These are phyloP conservation scores for Tetragonula clypearis DNA, from an alignment of 1,140 invertebrate species.

Conservation along the genomic window DNA sequence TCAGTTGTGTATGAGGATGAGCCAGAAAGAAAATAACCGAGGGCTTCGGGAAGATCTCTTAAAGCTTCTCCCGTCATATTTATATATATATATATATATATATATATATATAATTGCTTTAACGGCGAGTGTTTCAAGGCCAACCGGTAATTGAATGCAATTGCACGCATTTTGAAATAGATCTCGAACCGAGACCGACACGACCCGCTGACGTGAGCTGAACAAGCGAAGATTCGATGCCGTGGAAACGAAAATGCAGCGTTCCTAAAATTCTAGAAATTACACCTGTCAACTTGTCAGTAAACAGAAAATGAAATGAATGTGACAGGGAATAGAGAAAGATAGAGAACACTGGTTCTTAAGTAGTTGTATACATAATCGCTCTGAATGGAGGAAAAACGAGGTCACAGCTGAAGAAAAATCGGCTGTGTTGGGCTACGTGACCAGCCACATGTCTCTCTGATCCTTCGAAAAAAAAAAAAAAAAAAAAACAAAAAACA, in stretches of 20 bases:
- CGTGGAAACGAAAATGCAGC: not conserved
- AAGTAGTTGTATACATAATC: not conserved
- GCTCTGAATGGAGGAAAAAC: not conserved
- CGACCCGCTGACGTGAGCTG: no score
- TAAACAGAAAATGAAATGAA: not conserved
- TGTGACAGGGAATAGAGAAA: not conserved
- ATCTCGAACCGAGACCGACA: not conserved
- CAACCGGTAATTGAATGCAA: slow-evolving; percentile 16
- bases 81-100: not conserved
- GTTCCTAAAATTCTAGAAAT: not conserved
- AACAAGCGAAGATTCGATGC: no score
- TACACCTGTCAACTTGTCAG: not conserved
- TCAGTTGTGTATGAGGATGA: not conserved
- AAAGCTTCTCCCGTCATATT: not conserved
- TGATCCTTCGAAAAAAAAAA: not conserved
- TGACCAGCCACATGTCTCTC: slow-evolving; percentile 12
- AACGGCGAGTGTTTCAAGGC: slow-evolving; percentile 7
- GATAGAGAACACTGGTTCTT: not conserved
- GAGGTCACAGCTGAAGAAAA: not conserved
- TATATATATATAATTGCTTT: slow-evolving; percentile 1
- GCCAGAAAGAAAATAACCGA: not conserved
- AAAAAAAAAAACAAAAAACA: no score
- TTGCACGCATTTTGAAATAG: not conserved
- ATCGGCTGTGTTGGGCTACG: not conserved
- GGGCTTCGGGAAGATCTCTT: not conserved